Evolutionary conservation across 2,888 invertebrate species (phyloP).

Genomic region (Candidula unifasciata): DNA sequence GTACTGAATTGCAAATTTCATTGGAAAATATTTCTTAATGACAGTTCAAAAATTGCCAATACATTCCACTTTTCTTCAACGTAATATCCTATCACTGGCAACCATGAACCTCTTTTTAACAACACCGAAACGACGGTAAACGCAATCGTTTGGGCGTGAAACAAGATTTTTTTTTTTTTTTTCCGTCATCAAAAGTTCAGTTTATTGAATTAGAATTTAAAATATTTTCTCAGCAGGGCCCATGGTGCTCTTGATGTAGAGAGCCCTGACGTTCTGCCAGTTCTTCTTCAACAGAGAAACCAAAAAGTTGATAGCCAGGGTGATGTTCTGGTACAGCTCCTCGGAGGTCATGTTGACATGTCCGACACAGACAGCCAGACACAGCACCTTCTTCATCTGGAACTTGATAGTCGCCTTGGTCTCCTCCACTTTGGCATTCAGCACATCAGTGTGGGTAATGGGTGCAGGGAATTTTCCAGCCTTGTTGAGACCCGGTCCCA

Average conservation of each 20-base stretch:
- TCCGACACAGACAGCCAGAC: slow-evolving; percentile 98
- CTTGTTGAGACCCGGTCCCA: slow-evolving; percentile 98
- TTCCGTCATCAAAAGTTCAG: too few relatives aligned
- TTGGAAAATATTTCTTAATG: too few relatives aligned
- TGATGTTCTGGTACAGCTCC: slow-evolving; percentile 97
- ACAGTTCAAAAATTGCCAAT: too few relatives aligned
- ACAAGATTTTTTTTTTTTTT: too few relatives aligned
- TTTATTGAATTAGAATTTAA: slow-evolving; percentile 81
- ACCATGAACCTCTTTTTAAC: too few relatives aligned
- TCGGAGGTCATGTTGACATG: slow-evolving; percentile 97
- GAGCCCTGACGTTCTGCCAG: slow-evolving; percentile 99
- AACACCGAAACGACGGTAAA: too few relatives aligned
- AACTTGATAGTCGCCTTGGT: slow-evolving; percentile 99
- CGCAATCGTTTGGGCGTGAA: too few relatives aligned
- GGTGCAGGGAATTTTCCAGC: slow-evolving; percentile 99
- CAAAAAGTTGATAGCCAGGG: slow-evolving; percentile 97
- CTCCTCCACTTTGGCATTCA: slow-evolving; percentile 97
- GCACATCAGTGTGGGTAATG: slow-evolving; percentile 96
- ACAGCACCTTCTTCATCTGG: slow-evolving; percentile 99
- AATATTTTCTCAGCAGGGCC: slow-evolving; percentile 97
- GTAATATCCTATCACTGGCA: too few relatives aligned
- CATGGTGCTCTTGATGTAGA: slow-evolving; percentile 99
- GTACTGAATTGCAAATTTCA: too few relatives aligned
- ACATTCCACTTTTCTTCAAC: too few relatives aligned
- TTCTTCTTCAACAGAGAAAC: slow-evolving; percentile 99